Evolutionary conservation across 2,888 invertebrate genomes (phyloP), one percentile per base, ranked within the genome.

Genomic region (Agrochola circellaris): DNA sequence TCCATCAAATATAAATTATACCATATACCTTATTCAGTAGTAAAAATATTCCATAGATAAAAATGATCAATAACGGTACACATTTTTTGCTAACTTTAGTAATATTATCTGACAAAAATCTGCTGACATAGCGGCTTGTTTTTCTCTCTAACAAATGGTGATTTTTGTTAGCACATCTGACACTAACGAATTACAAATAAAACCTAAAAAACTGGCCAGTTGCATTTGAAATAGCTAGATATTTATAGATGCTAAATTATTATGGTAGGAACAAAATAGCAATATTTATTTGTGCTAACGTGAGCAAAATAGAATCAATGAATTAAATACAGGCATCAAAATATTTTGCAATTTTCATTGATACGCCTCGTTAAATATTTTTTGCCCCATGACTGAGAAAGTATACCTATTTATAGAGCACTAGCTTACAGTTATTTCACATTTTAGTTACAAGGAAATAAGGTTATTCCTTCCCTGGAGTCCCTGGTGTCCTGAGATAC

Each of bases 171-270:
- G 38, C 60, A 80, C 20, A 70, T 62, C 58, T 45, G 48, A 62
- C 56, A 69, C 81, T 81, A 83, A 83, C 83, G 84, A 83, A 77
- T 48, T 64, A 30, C 81, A 83, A 83, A 83, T 81, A 84, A 71
- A 71, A 42, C 54, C 67, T 15, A 80, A 75, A 73, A 62, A 61
- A 5, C 23, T 58, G 66, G 20, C 42, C 34, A 54, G 23, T 45
- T 42, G 42, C 48, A 67, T 80, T 73, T 73, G 11, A 54, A 82
- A 60, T 68, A n/a, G 11, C 34, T n/a, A n/a, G n/a, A n/a, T n/a
- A n/a, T n/a, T n/a, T n/a, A n/a, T n/a, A 6, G 2, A 42, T 58
- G 1, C 20, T 30, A 54, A 73, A 70, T 45, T 11, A 42, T 23
- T 5, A 38, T 60, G 1, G 38, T 8, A 5, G 30, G 2, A 23